phyloP scores from a whole-genome alignment of 2,113 vertebrate species.

The Notarius lentiginosus region DNA sequence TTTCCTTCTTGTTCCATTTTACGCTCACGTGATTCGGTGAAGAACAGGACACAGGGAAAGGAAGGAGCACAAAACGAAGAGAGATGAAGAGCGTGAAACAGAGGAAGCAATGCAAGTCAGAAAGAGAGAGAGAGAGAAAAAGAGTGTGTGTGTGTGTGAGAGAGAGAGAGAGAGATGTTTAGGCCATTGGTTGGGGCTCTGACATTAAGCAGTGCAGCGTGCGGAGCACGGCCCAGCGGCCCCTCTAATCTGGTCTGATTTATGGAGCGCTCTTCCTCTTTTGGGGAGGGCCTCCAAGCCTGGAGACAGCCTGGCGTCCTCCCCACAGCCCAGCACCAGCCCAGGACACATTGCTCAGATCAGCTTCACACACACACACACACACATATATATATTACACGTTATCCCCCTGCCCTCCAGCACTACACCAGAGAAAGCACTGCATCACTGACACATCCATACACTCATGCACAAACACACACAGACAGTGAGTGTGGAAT shows the following conservation, averaged over 20 bases:
- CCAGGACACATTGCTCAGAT: slow-evolving; percentile 77
- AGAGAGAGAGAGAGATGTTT: slow-evolving; percentile 77
- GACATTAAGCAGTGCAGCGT: slow-evolving; percentile 95
- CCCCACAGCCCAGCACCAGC: slow-evolving; percentile 70
- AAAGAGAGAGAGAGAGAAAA: slow-evolving; percentile 52
- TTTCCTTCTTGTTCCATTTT: slow-evolving; percentile 53
- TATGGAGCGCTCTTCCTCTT: slow-evolving; percentile 92
- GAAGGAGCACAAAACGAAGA: slow-evolving; percentile 53
- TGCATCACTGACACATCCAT: slow-evolving; percentile 15
- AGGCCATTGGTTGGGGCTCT: slow-evolving; percentile 87
- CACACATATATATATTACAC: slow-evolving; percentile 10
- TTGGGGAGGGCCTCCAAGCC: slow-evolving; percentile 91
- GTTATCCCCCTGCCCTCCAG: slow-evolving; percentile 37
- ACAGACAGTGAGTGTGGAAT: slow-evolving; percentile 6
- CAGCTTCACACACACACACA: slow-evolving; percentile 58
- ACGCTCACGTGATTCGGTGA: not conserved
- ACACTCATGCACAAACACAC: slow-evolving; percentile 23
- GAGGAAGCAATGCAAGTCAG: slow-evolving; percentile 61
- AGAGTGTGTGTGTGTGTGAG: not conserved
- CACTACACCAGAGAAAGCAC: slow-evolving; percentile 23
- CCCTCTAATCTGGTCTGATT: slow-evolving; percentile 99
- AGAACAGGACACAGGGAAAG: not conserved
- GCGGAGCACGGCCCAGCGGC: slow-evolving; percentile 84
- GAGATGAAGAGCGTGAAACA: slow-evolving; percentile 44
- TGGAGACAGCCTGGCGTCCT: slow-evolving; percentile 98